These are phyloP conservation scores for Miltochrista miniata DNA, from an alignment of 2,888 invertebrate species.

Conservation along the genomic window DNA sequence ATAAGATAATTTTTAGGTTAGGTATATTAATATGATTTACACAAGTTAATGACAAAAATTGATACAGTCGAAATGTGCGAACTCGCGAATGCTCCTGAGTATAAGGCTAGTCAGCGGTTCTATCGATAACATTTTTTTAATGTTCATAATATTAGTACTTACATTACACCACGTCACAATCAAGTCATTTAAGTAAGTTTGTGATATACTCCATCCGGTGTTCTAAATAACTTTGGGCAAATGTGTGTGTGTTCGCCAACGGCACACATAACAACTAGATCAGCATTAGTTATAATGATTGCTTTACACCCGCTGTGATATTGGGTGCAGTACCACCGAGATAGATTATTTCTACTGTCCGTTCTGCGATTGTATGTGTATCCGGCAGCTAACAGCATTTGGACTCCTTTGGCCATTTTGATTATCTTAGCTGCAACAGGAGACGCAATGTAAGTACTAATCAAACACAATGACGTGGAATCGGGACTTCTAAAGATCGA, in stretches of 20 bases:
- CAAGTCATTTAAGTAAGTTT: neutral
- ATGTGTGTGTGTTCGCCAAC: constrained; percentile 12
- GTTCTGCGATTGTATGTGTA: constrained; percentile 43
- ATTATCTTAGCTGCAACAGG: constrained; percentile 20
- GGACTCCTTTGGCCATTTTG: constrained; percentile 13
- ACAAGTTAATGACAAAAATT: no score
- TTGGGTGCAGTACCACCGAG: constrained; percentile 29
- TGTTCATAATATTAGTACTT: no score
- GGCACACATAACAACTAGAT: constrained; percentile 2
- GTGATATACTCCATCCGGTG: constrained; percentile 4
- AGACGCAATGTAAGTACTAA: neutral
- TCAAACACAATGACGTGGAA: no score
- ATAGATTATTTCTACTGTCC: constrained; percentile 11
- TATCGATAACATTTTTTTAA: no score
- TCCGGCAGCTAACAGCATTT: constrained; percentile 15
- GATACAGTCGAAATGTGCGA: no score
- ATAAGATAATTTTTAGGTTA: no score
- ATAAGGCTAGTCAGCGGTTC: no score
- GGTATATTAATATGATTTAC: no score
- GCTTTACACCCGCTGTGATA: constrained; percentile 34
- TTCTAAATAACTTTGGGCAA: constrained; percentile 3
- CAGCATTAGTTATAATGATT: constrained; percentile 10
- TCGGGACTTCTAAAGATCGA: neutral
- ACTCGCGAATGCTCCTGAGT: no score
- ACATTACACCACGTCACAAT: neutral